Conservation (phyloP, 1,140 invertebrate species). For the Ooceraea biroi region DNA sequence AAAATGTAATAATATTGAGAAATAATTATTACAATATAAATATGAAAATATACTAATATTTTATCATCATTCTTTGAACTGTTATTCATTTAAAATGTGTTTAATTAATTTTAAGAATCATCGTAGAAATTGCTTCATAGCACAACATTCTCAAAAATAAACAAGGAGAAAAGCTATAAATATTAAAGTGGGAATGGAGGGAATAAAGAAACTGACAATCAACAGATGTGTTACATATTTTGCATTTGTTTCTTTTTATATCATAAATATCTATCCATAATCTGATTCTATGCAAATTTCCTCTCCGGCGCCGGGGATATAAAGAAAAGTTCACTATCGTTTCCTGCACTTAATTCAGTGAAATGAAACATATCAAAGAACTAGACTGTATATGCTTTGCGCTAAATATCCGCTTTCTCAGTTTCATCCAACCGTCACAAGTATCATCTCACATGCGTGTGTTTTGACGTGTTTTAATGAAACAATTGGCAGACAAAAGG, state of each 20-base stretch:
- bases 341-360: conserved; percentile 28
- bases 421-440: not conserved
- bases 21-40: no score
- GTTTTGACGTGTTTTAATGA: not conserved
- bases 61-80: conserved; percentile 63
- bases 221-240: conserved; percentile 25
- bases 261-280: conserved; percentile 59
- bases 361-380: conserved; percentile 40
- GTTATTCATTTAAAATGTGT: conserved; percentile 33
- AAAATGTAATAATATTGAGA: no score
- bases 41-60: conserved; percentile 45
- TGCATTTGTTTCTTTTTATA: conserved; percentile 74
- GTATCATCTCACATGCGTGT: conserved; percentile 8
- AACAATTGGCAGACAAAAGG: conserved; percentile 16
- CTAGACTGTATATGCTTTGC: conserved; percentile 11
- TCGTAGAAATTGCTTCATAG: not conserved
- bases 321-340: conserved; percentile 44
- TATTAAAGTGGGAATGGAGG: conserved; percentile 1
- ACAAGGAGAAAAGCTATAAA: not conserved
- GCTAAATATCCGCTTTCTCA: conserved; percentile 32
- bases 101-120: not conserved
- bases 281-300: conserved; percentile 50
- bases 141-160: conserved; percentile 17
- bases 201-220: conserved; percentile 22
- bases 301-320: conserved; percentile 39